Conservation (phyloP, 2,797 vertebrate genomes). For the Lutra lutra region DNA sequence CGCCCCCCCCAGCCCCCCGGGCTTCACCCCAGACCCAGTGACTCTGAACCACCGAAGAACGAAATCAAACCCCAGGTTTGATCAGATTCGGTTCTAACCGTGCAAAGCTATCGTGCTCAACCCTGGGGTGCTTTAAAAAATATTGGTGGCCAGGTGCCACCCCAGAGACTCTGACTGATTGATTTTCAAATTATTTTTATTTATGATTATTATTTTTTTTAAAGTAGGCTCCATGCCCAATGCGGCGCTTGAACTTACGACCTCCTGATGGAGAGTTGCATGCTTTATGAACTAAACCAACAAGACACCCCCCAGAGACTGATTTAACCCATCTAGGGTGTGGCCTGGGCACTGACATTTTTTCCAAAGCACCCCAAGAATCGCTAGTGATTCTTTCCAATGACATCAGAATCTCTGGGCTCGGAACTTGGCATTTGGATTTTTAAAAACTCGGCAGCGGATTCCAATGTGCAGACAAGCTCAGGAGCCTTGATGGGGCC, state of each 20-base stretch:
- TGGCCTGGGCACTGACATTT: background rate
- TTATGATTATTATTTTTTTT: background rate
- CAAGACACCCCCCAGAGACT: background rate
- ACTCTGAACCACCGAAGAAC: background rate
- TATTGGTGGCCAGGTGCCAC: background rate
- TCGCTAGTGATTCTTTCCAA: accelerated
- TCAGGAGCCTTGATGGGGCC: accelerated
- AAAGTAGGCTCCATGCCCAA: background rate
- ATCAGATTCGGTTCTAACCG: no score
- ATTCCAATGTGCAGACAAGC: background rate
- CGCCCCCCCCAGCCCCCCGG: accelerated
- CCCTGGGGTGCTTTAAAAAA: background rate
- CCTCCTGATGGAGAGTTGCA: background rate
- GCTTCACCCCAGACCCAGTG: background rate
- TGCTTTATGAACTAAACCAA: background rate
- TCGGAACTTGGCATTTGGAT: accelerated
- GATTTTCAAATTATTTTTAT: no score
- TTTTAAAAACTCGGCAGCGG: background rate
- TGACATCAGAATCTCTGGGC: background rate
- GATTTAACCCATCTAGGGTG: background rate
- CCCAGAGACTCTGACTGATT: background rate
- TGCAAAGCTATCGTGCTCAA: background rate
- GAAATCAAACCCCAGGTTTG: background rate
- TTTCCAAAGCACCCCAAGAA: background rate
- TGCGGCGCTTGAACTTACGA: background rate